phyloP scores from a whole-genome alignment of 2,888 invertebrate species.

The Tromatobia lineatoria region DNA sequence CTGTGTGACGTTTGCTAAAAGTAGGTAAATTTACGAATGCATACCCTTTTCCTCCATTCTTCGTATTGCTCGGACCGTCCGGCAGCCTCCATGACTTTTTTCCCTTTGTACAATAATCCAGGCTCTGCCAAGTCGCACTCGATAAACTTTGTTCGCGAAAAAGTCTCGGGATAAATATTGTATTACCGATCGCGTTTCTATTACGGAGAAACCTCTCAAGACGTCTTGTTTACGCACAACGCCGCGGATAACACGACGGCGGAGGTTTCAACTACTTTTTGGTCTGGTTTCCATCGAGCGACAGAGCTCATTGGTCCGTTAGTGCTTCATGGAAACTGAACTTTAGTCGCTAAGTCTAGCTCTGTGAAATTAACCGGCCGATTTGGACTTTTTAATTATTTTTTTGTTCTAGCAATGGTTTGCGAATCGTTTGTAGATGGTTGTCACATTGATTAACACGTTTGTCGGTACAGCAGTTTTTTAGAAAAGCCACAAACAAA shows the following conservation, averaged over 20 bases:
- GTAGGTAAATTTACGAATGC: constrained; percentile 22
- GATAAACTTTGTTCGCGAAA: neutral
- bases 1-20: constrained; percentile 53
- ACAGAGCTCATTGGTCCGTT: neutral
- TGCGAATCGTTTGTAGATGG: too few relatives aligned
- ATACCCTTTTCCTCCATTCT: constrained; percentile 81
- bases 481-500: too few relatives aligned
- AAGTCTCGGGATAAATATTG: constrained; percentile 9
- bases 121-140: neutral
- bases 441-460: too few relatives aligned
- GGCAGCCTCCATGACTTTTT: constrained; percentile 76
- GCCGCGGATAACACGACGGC: constrained; percentile 17
- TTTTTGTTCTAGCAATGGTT: too few relatives aligned
- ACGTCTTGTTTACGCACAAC: constrained; percentile 42
- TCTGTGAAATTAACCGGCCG: too few relatives aligned
- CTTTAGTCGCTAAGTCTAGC: too few relatives aligned
- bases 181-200: constrained; percentile 10
- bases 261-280: neutral
- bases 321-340: neutral
- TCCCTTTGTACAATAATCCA: constrained; percentile 30
- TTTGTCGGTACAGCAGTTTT: too few relatives aligned
- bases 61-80: constrained; percentile 76
- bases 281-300: constrained; percentile 14
- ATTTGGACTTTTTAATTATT: too few relatives aligned
- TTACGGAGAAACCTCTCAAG: constrained; percentile 49